Evolutionary conservation across 2,797 vertebrate species (phyloP), one percentile per base, ranked within the genome.

Genomic region (Myotis pilosus): DNA sequence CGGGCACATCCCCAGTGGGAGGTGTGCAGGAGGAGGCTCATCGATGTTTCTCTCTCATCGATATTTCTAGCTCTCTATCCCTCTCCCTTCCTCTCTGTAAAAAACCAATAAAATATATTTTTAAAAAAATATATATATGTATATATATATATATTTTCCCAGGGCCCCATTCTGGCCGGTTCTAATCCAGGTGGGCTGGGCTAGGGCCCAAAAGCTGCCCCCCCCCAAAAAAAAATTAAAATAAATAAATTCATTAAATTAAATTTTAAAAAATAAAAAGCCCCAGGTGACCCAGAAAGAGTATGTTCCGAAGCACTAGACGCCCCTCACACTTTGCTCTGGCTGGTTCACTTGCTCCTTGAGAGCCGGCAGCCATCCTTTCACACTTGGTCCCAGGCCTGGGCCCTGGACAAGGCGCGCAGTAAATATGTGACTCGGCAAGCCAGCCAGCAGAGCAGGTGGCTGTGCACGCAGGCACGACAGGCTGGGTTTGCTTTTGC

Each of bases 371-470:
- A 78, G 80, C 57, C 91, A 68, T 57, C 62, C 53, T 60, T 33
- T 62, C 1, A 22, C 23, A 30, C 81, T 57, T 53, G 72, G 76
- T 89, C 62, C 80, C 76, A 49, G 89, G 55, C 44, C 87, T 82
- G 84, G 90, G 78, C 87, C 78, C 81, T 55, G 4, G 47, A 49
- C 62, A 47, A 49, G 38, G 33, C 16, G 23, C 0, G 0, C 49
- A 64, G 57, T 36, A 10, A 71, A 47, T 72, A 91, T 12, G 75
- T 11, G 41, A n/a, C 36, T 47, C 57, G 6, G 30, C 38, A 38
- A 60, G 69, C 44, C 81, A 19, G 78, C 87, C 91, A 47, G 62
- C 91, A 76, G 47, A 89, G 41, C 89, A 79, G 71, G 76, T 64
- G 89, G 87, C 74, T 87, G 17, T 69, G 71, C 5, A 1, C 3